Percentiles rank a stretch among this genome's conserved stretches.
Evolutionary conservation across 2,888 invertebrate genomes (phyloP).

Genomic region (Athalia cordata): DNA sequence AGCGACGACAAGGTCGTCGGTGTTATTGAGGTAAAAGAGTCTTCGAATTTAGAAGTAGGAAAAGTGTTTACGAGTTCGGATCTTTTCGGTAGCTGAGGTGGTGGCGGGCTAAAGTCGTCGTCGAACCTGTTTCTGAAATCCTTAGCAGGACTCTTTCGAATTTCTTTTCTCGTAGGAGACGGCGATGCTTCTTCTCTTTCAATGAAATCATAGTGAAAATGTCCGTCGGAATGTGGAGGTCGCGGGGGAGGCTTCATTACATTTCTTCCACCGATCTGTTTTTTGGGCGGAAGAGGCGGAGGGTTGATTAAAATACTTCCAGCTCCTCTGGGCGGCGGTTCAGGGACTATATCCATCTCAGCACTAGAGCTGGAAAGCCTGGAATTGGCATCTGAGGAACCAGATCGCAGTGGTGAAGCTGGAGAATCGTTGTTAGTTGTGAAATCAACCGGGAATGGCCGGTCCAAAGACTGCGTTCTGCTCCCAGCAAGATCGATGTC

Average conservation of each 20-base stretch:
- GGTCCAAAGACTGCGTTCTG: slow-evolving; percentile 61
- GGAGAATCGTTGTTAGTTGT: slow-evolving; percentile 62
- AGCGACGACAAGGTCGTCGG: slow-evolving; percentile 61
- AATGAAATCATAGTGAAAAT: slow-evolving; percentile 76
- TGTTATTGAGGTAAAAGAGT: slow-evolving; percentile 65
- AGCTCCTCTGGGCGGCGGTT: slow-evolving; percentile 82
- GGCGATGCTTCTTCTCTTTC: slow-evolving; percentile 72
- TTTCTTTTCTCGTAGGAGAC: slow-evolving; percentile 52
- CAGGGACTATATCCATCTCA: slow-evolving; percentile 76
- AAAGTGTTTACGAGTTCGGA: slow-evolving; percentile 54
- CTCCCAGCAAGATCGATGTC: slow-evolving; percentile 60
- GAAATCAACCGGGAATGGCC: slow-evolving; percentile 69
- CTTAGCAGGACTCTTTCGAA: slow-evolving; percentile 53
- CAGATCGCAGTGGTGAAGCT: slow-evolving; percentile 65
- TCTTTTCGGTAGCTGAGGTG: slow-evolving; percentile 61
- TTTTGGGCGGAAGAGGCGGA: slow-evolving; percentile 84
- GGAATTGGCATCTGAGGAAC: slow-evolving; percentile 67
- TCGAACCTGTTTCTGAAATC: slow-evolving; percentile 62
- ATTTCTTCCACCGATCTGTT: slow-evolving; percentile 76
- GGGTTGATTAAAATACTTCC: slow-evolving; percentile 80
- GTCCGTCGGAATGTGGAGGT: slow-evolving; percentile 77
- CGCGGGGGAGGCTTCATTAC: slow-evolving; percentile 80
- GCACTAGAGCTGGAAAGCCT: slow-evolving; percentile 67
- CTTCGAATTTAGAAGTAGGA: slow-evolving; percentile 64
- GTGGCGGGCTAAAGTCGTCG: slow-evolving; percentile 68